Conservation (phyloP, 2,797 vertebrate species). For the Mus minutoides region DNA sequence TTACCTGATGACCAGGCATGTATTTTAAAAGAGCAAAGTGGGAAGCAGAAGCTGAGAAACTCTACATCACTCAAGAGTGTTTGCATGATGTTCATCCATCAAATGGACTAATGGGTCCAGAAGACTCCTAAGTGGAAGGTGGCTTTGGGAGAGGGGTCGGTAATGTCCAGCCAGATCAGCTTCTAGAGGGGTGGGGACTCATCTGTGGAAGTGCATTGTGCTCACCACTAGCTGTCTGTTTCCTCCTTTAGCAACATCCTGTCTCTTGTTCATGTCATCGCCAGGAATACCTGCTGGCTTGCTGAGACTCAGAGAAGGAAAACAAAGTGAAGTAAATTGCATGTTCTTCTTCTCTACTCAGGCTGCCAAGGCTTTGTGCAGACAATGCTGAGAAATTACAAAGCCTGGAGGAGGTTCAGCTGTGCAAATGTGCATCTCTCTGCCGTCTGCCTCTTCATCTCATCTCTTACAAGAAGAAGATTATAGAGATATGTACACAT, state of each 20-base stretch:
- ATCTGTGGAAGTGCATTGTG: background rate
- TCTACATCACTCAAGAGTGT: background rate
- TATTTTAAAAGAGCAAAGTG: constrained; percentile 7
- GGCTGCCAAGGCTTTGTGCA: constrained; percentile 1
- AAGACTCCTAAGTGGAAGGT: background rate
- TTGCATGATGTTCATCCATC: background rate
- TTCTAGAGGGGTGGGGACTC: background rate
- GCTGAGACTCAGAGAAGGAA: constrained; percentile 52
- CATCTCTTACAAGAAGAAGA: background rate
- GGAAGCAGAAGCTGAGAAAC: background rate
- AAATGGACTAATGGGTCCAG: background rate
- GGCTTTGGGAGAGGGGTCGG: background rate
- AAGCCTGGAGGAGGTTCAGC: background rate
- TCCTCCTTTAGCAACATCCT: constrained; percentile 61
- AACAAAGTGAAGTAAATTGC: constrained; percentile 3
- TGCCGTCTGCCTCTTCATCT: background rate
- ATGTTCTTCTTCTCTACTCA: background rate
- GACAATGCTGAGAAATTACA: constrained; percentile 6
- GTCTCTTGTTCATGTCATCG: constrained; percentile 55
- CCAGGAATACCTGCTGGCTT: constrained; percentile 59
- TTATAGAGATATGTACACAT: background rate
- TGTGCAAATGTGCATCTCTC: background rate
- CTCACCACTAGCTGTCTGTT: background rate
- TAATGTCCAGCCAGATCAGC: background rate
- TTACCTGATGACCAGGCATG: background rate